Evolutionary conservation across 2,113 vertebrate species (phyloP), one percentile per base, ranked within the genome.

Genomic region (Bettongia penicillata): DNA sequence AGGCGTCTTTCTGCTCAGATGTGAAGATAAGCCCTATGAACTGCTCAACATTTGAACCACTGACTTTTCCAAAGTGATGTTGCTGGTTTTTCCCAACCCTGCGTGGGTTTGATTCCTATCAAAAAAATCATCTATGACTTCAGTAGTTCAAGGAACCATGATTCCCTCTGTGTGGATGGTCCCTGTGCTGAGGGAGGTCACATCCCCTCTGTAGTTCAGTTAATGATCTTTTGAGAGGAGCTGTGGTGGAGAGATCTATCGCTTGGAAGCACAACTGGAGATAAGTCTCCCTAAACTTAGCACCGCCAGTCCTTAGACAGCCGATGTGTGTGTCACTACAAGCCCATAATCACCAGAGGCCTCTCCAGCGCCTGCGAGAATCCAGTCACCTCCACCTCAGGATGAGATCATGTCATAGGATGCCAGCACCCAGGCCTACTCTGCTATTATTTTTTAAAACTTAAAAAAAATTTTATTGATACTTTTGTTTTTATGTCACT

Each of bases 41-140:
- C 1, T 14, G 43, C 6, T 53, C 57, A 52, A 68, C 89, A 50
- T 77, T 47, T 49, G 31, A 90, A 43, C 91, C 11, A 51, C 28
- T 9, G 28, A 93, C 10, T 51, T 31, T 22, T 48, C 91, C 90
- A 93, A 49, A 47, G 57, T 10, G 31, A 95, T 92, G 90, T 5
- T 37, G 37, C 68, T 51, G 16, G 25, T 31, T 51, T 43, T 25
- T 94, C 31, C 51, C 51, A 52, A 43, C 91, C 25, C 90, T 95
- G 28, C 52, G 61, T 19, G 91, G 61, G 16, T 43, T 90, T 50
- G 61, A 52, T 37, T 91, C 51, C 37, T 26, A 11, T 19, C 55
- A 50, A 68, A 91, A 96, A 96, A 94, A 95, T 47, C 68, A 43
- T 43, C 68, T 84, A 43, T n/a, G 1, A 7, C 19, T n/a, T 84